A percentile compares a stretch with the other conserved stretches of the same genome.
phyloP scores from a whole-genome alignment of 2,797 vertebrate genomes.

The Pseudochirops cupreus region DNA sequence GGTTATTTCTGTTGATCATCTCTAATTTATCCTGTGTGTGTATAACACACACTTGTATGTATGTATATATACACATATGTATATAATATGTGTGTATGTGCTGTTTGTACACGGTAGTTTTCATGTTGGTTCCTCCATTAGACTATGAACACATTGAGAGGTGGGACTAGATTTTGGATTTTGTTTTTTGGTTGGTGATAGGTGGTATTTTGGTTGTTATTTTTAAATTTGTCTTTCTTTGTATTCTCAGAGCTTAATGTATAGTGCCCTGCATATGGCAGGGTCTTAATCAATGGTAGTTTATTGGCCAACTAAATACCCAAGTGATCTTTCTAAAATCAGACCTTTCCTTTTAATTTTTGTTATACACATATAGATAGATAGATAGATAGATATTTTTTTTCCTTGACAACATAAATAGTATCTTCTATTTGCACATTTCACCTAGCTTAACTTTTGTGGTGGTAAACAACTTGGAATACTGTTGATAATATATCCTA shows the following conservation, averaged over 20 bases:
- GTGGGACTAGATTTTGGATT: no score
- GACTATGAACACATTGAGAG: neutral
- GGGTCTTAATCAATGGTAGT: neutral
- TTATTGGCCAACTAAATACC: neutral
- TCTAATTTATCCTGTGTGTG: neutral
- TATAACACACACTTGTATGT: neutral
- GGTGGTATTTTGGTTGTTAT: neutral
- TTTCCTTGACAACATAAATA: neutral
- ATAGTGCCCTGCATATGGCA: neutral
- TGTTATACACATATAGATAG: neutral
- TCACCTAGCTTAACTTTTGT: neutral
- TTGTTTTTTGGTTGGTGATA: no score
- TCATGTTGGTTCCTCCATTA: neutral
- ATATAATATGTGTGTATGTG: no score
- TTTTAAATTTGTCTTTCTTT: neutral
- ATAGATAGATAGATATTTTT: no score
- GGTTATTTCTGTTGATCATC: neutral
- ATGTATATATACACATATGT: no score
- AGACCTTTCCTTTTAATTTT: neutral
- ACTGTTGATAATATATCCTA: neutral
- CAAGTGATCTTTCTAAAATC: neutral
- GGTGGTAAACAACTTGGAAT: constrained; percentile 14
- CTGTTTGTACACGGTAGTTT: no score
- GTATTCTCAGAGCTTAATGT: neutral
- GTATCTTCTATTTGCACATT: neutral